Base-by-base conservation (phyloP, 1,140 invertebrate species). In the Lineus longissimus region DNA sequence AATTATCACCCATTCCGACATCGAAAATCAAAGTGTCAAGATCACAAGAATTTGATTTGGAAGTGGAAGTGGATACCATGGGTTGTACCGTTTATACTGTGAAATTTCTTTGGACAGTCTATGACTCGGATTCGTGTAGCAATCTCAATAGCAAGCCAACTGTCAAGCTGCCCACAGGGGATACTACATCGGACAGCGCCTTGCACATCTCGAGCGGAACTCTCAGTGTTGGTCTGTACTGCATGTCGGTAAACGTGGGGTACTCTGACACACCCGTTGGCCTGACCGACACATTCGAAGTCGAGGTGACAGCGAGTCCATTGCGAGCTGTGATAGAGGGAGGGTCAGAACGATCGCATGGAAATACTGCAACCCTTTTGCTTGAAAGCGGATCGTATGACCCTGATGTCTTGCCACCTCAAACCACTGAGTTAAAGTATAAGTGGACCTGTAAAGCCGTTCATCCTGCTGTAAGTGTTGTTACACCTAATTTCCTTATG, bases 321-420 rank as follows among this genome's bases (percentile, higher is more conserved):
- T 61, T 75, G 19, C 56, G 65, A 54, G 73, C 75, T 2, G 27
- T 76, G 1, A 70, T 76, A 41, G 58, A 43, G n/a, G 70, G 74
- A 13, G 75, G 75, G 36, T 60, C 36, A 33, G 54, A 36, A 2
- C 23, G 65, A 9, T 61, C 25, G 31, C 57, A 62, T n/a, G 59
- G 64, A 25, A 54, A 25, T 23, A 57, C 57, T 7, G 33, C 56
- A 36, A 19, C 6, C 1, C 31, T 74, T 7, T 62, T 45, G 1
- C 45, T 77, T 19, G 68, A 75, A 65, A 74, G 68, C 7, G 67
- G 59, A 0, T 76, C 76, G 9, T 74, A 67, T 63, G 73, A 77
- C 54, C 71, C 71, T 40, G 73, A 77, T 67, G 36, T 64, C 7
- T 25, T 33, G 11, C n/a, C 23, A 25, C 33, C 17, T 30, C 29